Evolutionary conservation across 2,888 invertebrate genomes (phyloP), one percentile per base, ranked within the genome.

Genomic region (Cheilosia urbana): DNA sequence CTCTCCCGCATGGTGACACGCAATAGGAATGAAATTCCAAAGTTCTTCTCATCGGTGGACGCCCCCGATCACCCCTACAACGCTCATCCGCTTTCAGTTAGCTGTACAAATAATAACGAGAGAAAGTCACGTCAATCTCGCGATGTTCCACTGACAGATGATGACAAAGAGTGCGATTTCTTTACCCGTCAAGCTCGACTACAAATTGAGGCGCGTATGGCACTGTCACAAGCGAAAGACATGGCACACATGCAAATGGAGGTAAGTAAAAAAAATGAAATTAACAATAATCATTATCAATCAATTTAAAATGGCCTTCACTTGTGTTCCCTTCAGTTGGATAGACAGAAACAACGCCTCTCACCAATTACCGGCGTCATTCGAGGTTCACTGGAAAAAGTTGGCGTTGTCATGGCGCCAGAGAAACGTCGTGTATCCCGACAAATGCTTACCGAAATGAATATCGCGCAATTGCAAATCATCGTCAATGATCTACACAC

Each of bases 401-500:
- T 98, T 80, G 96, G 96, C 85, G 96, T 97, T 77, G 96, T 96
- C 87, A 95, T 97, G 89, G 96, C 96, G 34, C 95, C 96, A 88
- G 96, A 97, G 89, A 94, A 97, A 89, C 95, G 97, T 87, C 95
- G 97, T 87, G 94, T 98, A 69, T 96, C 96, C 13, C 94, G 97
- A 37, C 96, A 96, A 90, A 94, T 97, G 89, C 94, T 98, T 89
- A 97, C 97, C 27, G 97, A 97, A 91, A 97, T 98, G 96, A 98
- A 98, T 92, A 95, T 98, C 82, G 97, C 98, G 45, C 98, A 98
- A 93, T 93, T 92, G 1, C 97, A 98, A 94, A 97, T 98, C 85
- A 96, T 98, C 89, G 98, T 98, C 84, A 98, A 98, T 92, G 98
- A 98, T 93, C 93, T 98, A 82, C 98, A 98, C 93, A 96, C 97